These are phyloP conservation scores for Ceuthmochares aereus DNA, from an alignment of 2,113 vertebrate genomes.

Conservation along the genomic window DNA sequence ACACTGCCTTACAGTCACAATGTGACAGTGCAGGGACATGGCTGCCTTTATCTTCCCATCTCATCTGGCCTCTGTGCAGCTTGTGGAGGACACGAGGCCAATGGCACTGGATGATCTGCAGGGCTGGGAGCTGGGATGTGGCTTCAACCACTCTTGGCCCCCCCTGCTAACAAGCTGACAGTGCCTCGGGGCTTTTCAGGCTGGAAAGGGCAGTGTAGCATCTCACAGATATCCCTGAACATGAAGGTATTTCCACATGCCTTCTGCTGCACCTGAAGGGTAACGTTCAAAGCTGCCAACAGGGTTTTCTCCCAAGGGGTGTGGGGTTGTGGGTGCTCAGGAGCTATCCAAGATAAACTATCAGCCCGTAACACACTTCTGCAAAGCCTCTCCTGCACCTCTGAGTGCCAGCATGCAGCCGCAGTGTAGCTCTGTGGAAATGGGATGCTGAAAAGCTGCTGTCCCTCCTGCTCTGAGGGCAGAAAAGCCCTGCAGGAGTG, in stretches of 20 bases:
- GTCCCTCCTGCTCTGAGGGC: not conserved
- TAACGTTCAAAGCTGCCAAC: not conserved
- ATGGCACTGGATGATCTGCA: not conserved
- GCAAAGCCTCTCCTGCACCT: not conserved
- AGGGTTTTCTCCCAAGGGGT: not conserved
- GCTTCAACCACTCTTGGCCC: accelerated
- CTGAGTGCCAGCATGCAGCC: accelerated
- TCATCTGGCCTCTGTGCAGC: not conserved
- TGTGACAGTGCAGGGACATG: accelerated
- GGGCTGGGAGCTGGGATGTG: not conserved
- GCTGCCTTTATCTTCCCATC: not conserved
- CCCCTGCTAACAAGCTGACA: accelerated
- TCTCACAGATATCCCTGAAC: not conserved
- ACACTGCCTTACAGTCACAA: accelerated
- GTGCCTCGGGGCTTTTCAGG: not conserved
- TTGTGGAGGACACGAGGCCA: accelerated
- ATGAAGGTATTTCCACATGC: not conserved
- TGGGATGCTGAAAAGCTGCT: not conserved
- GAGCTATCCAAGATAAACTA: not conserved
- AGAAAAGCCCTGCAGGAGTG: not conserved
- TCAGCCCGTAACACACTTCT: not conserved
- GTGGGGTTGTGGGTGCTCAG: not conserved
- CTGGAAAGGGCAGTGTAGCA: not conserved
- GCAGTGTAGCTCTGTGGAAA: accelerated
- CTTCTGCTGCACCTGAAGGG: not conserved